A percentile compares a stretch with the other conserved stretches of the same genome.
These are phyloP conservation scores for Desmophyllum pertusum DNA, from an alignment of 92 coral and sea anemone species.

Conservation along the genomic window DNA sequence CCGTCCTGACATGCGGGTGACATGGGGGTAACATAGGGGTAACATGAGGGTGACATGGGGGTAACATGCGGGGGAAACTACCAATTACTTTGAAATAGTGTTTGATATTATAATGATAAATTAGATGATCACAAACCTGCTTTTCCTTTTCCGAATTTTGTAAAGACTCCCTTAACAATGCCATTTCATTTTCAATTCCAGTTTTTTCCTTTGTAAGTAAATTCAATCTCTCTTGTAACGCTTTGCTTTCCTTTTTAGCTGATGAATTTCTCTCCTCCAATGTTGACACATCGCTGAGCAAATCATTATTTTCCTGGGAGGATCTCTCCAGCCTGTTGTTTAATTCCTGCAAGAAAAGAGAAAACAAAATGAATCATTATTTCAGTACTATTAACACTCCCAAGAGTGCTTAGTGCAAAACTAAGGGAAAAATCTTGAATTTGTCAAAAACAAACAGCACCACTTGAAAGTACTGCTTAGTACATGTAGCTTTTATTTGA, in stretches of 20 bases:
- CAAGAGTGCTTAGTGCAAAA: no score
- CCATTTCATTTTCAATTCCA: slow-evolving; percentile 44
- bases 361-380: not conserved
- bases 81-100: no score
- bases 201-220: slow-evolving; percentile 31
- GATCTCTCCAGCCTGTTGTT: not conserved
- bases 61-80: no score
- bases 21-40: no score
- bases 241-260: slow-evolving; percentile 6
- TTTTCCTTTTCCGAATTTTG: slow-evolving; percentile 51
- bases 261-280: slow-evolving; percentile 25
- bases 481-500: no score
- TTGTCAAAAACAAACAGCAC: no score
- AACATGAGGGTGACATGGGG: no score
- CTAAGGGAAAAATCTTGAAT: no score
- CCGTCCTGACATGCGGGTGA: no score
- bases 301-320: slow-evolving; percentile 24
- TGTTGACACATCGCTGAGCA: not conserved
- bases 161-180: slow-evolving; percentile 36
- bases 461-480: no score
- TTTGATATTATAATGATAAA: not conserved
- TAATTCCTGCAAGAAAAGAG: slow-evolving; percentile 11
- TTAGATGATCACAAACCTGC: slow-evolving; percentile 40
- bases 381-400: not conserved
- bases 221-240: slow-evolving; percentile 7